These are phyloP conservation scores for Onychostruthus taczanowskii DNA, from an alignment of 2,113 vertebrate genomes.

Conservation along the genomic window DNA sequence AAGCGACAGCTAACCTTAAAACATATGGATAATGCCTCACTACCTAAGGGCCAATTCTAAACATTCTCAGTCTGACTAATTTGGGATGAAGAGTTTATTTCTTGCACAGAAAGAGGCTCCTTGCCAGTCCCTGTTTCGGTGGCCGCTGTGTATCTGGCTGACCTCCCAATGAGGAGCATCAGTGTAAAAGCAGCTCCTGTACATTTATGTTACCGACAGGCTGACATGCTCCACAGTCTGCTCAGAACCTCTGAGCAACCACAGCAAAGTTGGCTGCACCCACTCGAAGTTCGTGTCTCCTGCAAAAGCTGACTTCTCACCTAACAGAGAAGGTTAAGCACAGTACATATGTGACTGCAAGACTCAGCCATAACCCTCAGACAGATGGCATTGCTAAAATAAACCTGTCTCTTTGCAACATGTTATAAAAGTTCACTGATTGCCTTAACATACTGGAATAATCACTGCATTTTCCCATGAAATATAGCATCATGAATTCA, in stretches of 20 bases:
- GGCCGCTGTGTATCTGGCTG: accelerated
- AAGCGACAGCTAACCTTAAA: background rate
- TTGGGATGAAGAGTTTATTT: background rate
- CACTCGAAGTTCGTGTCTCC: background rate
- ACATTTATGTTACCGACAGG: background rate
- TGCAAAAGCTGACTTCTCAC: background rate
- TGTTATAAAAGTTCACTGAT: background rate
- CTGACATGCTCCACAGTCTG: background rate
- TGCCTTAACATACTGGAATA: background rate
- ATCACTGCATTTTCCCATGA: constrained; percentile 5
- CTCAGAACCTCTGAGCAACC: background rate
- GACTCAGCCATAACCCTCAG: background rate
- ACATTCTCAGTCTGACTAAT: background rate
- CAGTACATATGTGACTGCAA: accelerated
- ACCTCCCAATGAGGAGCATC: background rate
- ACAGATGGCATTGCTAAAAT: background rate
- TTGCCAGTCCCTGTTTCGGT: background rate
- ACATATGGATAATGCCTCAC: background rate
- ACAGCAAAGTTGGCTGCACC: background rate
- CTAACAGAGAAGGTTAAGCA: background rate
- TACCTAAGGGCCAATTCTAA: background rate
- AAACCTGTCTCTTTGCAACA: background rate
- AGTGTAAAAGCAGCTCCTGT: background rate
- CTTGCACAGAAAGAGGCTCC: background rate
- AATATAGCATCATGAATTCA: background rate